Percentiles rank a stretch among this genome's conserved stretches.
Evolutionary conservation across 2,888 invertebrate species (phyloP).

Genomic region (Plutella xylostella): DNA sequence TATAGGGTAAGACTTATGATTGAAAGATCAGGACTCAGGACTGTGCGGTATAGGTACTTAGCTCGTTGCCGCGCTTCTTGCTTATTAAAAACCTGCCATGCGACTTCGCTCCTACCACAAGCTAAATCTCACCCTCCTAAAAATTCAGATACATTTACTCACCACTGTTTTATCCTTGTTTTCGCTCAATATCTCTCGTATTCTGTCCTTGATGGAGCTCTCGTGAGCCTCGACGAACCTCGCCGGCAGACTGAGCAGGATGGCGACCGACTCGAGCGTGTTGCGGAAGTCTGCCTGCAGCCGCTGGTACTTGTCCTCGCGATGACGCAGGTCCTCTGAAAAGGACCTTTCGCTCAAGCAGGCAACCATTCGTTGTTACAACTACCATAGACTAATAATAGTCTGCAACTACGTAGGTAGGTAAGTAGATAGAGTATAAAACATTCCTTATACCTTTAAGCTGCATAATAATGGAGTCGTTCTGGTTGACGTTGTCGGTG

Average conservation of each 20-base stretch:
- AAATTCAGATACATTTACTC: too few relatives aligned
- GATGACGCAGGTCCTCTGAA: conserved; percentile 75
- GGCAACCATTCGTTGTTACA: neutral
- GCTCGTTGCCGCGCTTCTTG: too few relatives aligned
- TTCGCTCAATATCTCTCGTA: conserved; percentile 80
- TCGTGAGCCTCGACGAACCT: conserved; percentile 84
- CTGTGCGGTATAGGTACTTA: too few relatives aligned
- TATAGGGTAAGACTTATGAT: too few relatives aligned
- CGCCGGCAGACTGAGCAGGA: conserved; percentile 76
- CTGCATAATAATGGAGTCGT: conserved; percentile 76
- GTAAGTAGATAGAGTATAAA: neutral
- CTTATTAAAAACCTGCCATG: too few relatives aligned
- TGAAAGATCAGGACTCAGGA: too few relatives aligned
- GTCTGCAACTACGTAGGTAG: neutral
- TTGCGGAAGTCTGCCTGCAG: conserved; percentile 77
- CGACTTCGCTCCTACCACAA: conserved; percentile 77
- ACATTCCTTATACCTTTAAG: conserved; percentile 64
- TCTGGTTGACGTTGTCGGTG: conserved; percentile 76
- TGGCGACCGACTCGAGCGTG: conserved; percentile 77
- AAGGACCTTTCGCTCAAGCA: conserved; percentile 8
- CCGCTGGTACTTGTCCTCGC: conserved; percentile 77
- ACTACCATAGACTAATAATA: neutral
- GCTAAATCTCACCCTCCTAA: too few relatives aligned
- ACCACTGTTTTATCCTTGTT: conserved; percentile 83
- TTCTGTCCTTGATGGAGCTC: conserved; percentile 81